Base-by-base conservation (phyloP, 2,888 invertebrate species). In the Andrena bicolor region DNA sequence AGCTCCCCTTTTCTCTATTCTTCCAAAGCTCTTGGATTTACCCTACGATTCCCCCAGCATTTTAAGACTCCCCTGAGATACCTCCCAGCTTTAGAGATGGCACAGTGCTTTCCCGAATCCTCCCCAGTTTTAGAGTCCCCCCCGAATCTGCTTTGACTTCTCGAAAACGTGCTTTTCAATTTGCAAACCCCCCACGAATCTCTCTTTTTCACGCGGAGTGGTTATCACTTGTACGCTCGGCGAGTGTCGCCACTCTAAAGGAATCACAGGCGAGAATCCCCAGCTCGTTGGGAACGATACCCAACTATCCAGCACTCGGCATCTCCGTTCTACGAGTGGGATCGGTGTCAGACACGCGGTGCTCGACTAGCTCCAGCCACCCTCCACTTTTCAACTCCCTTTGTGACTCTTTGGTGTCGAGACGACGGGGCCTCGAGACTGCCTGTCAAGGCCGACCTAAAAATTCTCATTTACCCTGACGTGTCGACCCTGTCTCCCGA, bases 341-440 rank as follows among this genome's bases (percentile, higher is more conserved):
- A 74, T 75, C 66, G 53, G 65, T 66, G 80, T 69, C 70, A 82
- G 81, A 82, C 80, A 63, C 74, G 74, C 61, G 74, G 73, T 65
- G 35, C 74, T 74, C 49, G 74, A 60, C 35, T n/a, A 20, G 16
- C 49, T 48, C 13, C 64, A 41, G 70, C 51, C 60, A 48, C 74
- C 80, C 78, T 82, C 80, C 7, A 61, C 70, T 75, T 65, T 41
- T 23, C 60, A 30, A 20, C 26, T 80, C 65, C 73, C 74, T 82
- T 75, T 74, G 74, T 70, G 53, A 1, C 69, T 32, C 28, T 63
- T 69, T 28, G 63, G 32, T 35, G 58, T 65, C 41, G 51, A 66
- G 65, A 53, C 60, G 56, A 58, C 79, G 7, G 16, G 41, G 58
- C 35, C 80, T 58, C 70, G 70, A 74, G 69, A 49, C 53, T 13